Evolutionary conservation across 2,888 invertebrate genomes (phyloP), one percentile per base, ranked within the genome.

Genomic region (Tinea pellionella): DNA sequence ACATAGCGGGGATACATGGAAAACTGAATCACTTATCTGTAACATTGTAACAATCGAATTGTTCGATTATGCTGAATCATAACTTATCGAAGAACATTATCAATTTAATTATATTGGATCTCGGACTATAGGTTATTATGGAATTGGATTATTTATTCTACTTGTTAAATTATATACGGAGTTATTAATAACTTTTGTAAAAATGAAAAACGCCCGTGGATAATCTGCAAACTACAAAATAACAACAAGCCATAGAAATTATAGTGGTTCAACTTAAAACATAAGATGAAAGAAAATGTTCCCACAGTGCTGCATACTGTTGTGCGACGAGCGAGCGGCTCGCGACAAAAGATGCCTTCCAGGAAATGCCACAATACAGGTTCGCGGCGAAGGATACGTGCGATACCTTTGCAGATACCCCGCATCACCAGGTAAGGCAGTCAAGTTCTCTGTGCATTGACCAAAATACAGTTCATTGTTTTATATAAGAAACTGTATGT

Each of bases 341-440:
- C 66, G 72, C 71, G 78, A 86, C 84, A 86, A 86, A 87, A 59
- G 59, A 82, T 74, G 74, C 81, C 80, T 86, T 87, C 86, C 84
- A 74, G 84, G 86, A 86, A 86, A 76, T 72, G 79, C 70, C 80
- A 85, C 82, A 85, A 87, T 87, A 86, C 86, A 79, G 85, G 86
- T 86, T 86, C 80, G 86, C 80, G 74, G 73, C 81, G 77, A 15
- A 47, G 47, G 59, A 29, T 41, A 83, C 85, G 84, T 84, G 86
- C 86, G 83, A 84, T 84, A 85, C 84, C 81, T 82, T 79, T 80
- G 83, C 86, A 81, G 85, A 85, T 84, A 85, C 80, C 75, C 75
- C 67, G 73, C 69, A 71, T 72, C 69, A 69, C 64, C 57, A 57
- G 57, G 57, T 57, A 57, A 32, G 29, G 24, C 18, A 47, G 47